These are phyloP conservation scores for Tipula helvola DNA, from an alignment of 2,888 invertebrate species.

Conservation along the genomic window DNA sequence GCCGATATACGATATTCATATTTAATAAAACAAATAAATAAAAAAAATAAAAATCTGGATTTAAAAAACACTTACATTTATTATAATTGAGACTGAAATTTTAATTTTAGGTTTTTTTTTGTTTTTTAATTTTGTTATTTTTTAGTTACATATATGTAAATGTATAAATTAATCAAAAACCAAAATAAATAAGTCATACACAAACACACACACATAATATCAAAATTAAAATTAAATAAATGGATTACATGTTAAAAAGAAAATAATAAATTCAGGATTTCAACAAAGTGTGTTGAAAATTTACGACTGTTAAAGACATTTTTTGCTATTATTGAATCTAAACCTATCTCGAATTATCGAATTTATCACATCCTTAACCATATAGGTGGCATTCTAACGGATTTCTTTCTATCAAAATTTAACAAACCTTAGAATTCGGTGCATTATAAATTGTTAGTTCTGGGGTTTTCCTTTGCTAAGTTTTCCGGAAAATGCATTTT, in stretches of 20 bases:
- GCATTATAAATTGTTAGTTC: no score
- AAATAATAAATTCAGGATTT: neutral
- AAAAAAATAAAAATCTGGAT: neutral
- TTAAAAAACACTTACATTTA: neutral
- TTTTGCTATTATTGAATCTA: no score
- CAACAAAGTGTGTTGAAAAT: neutral
- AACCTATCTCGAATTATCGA: no score
- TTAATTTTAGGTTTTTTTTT: neutral
- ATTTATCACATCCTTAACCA: no score
- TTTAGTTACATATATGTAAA: neutral
- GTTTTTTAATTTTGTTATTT: neutral
- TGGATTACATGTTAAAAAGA: neutral
- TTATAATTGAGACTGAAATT: neutral
- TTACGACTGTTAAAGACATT: neutral
- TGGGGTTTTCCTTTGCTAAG: no score
- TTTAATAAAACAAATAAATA: neutral
- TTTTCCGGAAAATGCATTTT: no score
- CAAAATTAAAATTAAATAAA: neutral
- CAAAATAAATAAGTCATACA: neutral
- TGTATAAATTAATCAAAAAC: neutral
- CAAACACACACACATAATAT: neutral
- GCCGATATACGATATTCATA: neutral
- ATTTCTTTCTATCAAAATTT: no score
- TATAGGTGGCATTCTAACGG: no score
- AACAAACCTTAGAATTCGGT: no score